A percentile compares a stretch with the other conserved stretches of the same genome.
phyloP scores from a whole-genome alignment of 2,113 vertebrate genomes.

The Platycercus adscitus region DNA sequence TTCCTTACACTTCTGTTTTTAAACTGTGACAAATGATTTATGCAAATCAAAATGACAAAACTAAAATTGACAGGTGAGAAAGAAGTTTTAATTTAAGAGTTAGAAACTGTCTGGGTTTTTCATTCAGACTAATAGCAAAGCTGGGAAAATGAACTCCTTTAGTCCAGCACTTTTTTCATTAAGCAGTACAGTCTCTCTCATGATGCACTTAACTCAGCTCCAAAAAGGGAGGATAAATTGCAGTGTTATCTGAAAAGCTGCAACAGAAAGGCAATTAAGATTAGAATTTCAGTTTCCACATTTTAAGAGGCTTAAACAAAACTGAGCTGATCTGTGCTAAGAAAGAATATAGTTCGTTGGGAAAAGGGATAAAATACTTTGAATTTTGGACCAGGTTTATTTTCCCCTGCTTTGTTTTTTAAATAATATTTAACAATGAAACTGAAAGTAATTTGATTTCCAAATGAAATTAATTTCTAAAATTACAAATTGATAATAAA shows the following conservation, averaged over 20 bases:
- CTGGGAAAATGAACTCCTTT: not conserved
- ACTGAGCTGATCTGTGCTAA: not conserved
- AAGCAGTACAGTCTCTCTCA: not conserved
- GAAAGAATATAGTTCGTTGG: not conserved
- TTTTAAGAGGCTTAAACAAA: not conserved
- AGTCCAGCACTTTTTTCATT: not conserved
- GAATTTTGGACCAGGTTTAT: not conserved
- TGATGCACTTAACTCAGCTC: not conserved
- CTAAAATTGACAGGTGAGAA: not conserved
- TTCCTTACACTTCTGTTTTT: constrained; percentile 45
- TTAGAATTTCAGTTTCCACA: constrained; percentile 36
- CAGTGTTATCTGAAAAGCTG: constrained; percentile 26
- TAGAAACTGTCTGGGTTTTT: not conserved
- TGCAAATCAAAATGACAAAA: constrained; percentile 43
- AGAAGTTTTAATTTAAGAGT: not conserved
- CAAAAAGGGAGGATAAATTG: constrained; percentile 1
- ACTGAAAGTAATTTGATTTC: not conserved
- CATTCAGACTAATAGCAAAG: not conserved
- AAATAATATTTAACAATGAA: not conserved
- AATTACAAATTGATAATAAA: not conserved
- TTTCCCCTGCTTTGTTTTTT: not conserved
- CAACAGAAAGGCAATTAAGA: constrained; percentile 38
- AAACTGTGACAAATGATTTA: constrained; percentile 28
- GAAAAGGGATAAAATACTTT: not conserved
- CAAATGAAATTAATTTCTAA: not conserved